phyloP scores from a whole-genome alignment of 2,113 vertebrate genomes.

The Stomatorhinus ivindoensis region DNA sequence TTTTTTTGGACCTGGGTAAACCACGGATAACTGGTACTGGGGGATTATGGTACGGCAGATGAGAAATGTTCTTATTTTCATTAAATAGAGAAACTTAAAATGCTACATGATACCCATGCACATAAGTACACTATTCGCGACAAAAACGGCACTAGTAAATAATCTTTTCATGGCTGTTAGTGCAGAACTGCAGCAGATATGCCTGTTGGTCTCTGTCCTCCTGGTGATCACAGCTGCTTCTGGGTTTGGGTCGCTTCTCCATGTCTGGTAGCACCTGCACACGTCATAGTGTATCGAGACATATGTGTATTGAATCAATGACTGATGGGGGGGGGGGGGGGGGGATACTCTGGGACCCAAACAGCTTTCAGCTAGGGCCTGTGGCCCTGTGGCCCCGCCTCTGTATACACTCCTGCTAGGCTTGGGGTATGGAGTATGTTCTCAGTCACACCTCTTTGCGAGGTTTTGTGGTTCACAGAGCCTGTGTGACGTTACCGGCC shows the following conservation, averaged over 20 bases:
- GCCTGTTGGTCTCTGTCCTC: background rate
- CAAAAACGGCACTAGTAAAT: background rate
- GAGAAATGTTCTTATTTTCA: too few relatives aligned
- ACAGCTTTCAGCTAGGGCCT: background rate
- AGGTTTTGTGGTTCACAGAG: background rate
- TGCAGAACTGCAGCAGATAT: background rate
- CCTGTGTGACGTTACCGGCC: background rate
- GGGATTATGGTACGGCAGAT: too few relatives aligned
- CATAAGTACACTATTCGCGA: background rate
- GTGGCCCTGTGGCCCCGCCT: background rate
- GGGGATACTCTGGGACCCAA: background rate
- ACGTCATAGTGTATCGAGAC: background rate
- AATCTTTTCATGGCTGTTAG: background rate
- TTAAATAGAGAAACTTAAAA: background rate
- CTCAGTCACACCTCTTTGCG: background rate
- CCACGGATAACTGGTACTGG: background rate
- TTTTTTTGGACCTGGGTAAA: background rate
- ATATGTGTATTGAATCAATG: background rate
- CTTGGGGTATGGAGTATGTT: background rate
- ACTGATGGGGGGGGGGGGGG: background rate
- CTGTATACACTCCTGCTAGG: background rate
- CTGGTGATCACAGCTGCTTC: background rate
- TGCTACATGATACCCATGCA: background rate
- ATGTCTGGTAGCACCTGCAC: background rate
- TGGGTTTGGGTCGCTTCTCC: background rate